phyloP scores from a whole-genome alignment of 2,888 invertebrate genomes.

The Melinaea marsaeus region DNA sequence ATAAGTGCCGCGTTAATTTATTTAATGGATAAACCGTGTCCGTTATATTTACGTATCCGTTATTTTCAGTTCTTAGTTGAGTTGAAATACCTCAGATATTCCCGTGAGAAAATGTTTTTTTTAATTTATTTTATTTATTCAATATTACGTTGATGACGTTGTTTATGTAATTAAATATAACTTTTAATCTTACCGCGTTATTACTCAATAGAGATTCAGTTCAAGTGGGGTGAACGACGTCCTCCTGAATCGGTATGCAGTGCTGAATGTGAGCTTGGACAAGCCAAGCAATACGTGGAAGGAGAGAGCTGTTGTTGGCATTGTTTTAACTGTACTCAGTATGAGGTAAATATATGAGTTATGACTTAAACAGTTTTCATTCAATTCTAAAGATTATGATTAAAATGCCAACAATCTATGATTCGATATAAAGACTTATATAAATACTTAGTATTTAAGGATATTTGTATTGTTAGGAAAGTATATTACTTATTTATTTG shows the following conservation, averaged over 20 bases:
- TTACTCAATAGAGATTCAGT: conserved; percentile 84
- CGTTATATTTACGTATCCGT: too few relatives aligned
- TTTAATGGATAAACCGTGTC: too few relatives aligned
- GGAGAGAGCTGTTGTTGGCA: conserved; percentile 94
- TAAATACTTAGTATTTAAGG: too few relatives aligned
- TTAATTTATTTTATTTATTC: too few relatives aligned
- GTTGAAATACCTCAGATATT: too few relatives aligned
- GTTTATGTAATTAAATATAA: background rate
- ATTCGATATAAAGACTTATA: background rate
- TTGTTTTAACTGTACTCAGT: conserved; percentile 91
- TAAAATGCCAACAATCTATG: too few relatives aligned
- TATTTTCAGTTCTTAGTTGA: too few relatives aligned
- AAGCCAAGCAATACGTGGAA: conserved; percentile 91
- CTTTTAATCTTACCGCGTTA: background rate
- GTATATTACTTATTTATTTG: too few relatives aligned
- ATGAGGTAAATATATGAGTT: conserved; percentile 78
- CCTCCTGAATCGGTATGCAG: conserved; percentile 93
- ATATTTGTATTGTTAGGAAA: too few relatives aligned
- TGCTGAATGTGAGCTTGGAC: conserved; percentile 87
- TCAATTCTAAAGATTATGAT: background rate
- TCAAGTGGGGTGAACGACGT: conserved; percentile 85
- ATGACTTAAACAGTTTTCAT: background rate
- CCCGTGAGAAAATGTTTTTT: too few relatives aligned
- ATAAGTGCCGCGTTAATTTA: too few relatives aligned
- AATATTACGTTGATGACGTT: too few relatives aligned